Base-by-base conservation (phyloP, 2,797 vertebrate species). In the Arctocebus calabarensis region DNA sequence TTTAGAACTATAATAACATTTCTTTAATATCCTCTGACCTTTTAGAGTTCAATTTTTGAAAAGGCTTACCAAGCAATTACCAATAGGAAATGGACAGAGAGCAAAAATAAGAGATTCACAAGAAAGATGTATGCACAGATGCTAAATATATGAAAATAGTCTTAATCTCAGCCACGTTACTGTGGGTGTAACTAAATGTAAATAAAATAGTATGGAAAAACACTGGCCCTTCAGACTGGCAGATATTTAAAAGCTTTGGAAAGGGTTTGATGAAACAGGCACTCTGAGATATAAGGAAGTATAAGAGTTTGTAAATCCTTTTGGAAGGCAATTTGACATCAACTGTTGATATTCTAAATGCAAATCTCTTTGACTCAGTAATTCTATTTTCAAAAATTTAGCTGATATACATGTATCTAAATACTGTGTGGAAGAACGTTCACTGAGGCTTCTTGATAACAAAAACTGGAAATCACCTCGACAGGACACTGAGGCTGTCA, bases 1-100 rank as follows among this genome's bases (percentile, higher is more conserved):
- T 59, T 94, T 75, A 84, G 61, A 88, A 57, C 88, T 23, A 25
- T 0, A 45, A 52, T 45, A 85, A 77, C 20, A 40, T 73, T 90
- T 84, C 82, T 88, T 91, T 85, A 85, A 82, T 57, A 57, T 43
- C 37, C 37, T 45, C 20, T 77, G 64, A 94, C 19, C 16, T 92
- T 90, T 88, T 32, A 68, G 19, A 66, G 32, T 83, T 78, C 61
- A 22, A 27, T 40, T 87, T 88, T 43, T 88, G 59, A 45, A 78
- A 94, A 84, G 70, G 12, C 12, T 81, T 19, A 85, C 45, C 43
- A 85, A 74, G 27, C n/a, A n/a, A n/a, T n/a, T n/a, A n/a, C n/a
- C 73, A 64, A 62, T 9, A 73, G 55, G 20, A 82, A 93, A 73
- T 55, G 5, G 14, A 17, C 68, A 86, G 84, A 91, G 66, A 85